A percentile compares a stretch with the other conserved stretches of the same genome.
These are phyloP conservation scores for Campylomormyrus tamandua DNA, from an alignment of 2,113 vertebrate genomes.

Conservation along the genomic window DNA sequence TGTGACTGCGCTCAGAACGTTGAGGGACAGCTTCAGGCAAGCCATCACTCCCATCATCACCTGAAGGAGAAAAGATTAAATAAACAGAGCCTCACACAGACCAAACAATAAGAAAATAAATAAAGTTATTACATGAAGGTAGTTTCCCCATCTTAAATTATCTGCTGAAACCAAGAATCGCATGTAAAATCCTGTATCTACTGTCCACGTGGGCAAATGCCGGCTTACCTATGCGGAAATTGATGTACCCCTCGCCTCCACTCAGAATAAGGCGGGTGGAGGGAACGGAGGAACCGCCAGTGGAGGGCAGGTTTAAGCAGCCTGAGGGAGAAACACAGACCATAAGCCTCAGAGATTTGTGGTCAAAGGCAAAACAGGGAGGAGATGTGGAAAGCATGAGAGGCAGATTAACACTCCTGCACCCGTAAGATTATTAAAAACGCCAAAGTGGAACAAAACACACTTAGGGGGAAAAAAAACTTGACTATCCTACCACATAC, in stretches of 20 bases:
- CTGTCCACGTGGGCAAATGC: not conserved
- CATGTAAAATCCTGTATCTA: not conserved
- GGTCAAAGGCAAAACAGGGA: not conserved
- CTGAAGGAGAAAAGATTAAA: constrained; percentile 36
- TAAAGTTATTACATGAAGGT: not conserved
- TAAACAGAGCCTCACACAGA: not conserved
- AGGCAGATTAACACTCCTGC: not conserved
- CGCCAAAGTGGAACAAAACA: not conserved
- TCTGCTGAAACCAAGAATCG: not conserved
- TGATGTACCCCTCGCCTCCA: constrained; percentile 74
- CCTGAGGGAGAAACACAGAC: constrained; percentile 39
- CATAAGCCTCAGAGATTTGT: not conserved
- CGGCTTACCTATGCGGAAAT: constrained; percentile 68
- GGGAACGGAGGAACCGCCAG: constrained; percentile 39
- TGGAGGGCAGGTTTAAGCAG: constrained; percentile 49
- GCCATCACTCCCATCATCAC: constrained; percentile 58
- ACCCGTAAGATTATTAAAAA: not conserved
- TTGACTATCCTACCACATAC: not conserved
- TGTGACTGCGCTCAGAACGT: constrained; percentile 64
- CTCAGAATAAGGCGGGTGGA: constrained; percentile 65
- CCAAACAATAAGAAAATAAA: not conserved
- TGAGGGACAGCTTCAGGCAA: constrained; percentile 43
- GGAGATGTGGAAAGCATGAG: not conserved
- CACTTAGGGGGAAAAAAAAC: not conserved
- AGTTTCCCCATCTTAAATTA: not conserved